Evolutionary conservation across 2,888 invertebrate species (phyloP), one percentile per base, ranked within the genome.

Genomic region (Phorcus lineatus): DNA sequence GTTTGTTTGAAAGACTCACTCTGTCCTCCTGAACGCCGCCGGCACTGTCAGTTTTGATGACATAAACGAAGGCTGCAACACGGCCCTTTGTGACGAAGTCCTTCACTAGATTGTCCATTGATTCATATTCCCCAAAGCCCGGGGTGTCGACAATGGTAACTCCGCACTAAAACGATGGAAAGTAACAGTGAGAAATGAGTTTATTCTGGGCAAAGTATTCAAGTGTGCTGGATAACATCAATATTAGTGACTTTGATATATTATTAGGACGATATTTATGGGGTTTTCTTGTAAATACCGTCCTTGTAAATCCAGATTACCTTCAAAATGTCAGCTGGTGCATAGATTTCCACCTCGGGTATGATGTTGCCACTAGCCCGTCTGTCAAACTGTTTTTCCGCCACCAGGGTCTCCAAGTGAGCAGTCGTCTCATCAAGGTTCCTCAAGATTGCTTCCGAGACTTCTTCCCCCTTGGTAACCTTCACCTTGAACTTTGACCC

Each of bases 11-110:
- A 28, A 2, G 28, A 80, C 87, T 82, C 81, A 91, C 91, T 84
- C 90, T 87, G 79, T 91, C 91, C 81, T 91, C 91, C 54, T 91
- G 90, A 0, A 91, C 89, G 2, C 91, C 91, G 0, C 91, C 90
- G 0, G 89, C 90, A 54, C 88, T 88, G 82, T 91, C 90, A 11
- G 90, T 89, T 79, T 91, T 91, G 57, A 91, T 90, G 19, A 91
- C 88, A 79, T 91, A 91, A 74, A 91, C 86, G 79, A 91, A 91
- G 36, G 89, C 91, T 47, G 87, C 84, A 11, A 89, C 88, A 16
- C 84, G 83, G 52, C 86, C 86, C 31, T 82, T 70, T 13, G 84
- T 81, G 24, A 91, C 88, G 84, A 88, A 91, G 24, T 88, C 85
- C 79, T 85, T 85, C 7, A 91, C 85, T 24, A 89, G 84, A 7